Base-by-base conservation (phyloP, 1,140 invertebrate genomes). In the Ruditapes philippinarum region DNA sequence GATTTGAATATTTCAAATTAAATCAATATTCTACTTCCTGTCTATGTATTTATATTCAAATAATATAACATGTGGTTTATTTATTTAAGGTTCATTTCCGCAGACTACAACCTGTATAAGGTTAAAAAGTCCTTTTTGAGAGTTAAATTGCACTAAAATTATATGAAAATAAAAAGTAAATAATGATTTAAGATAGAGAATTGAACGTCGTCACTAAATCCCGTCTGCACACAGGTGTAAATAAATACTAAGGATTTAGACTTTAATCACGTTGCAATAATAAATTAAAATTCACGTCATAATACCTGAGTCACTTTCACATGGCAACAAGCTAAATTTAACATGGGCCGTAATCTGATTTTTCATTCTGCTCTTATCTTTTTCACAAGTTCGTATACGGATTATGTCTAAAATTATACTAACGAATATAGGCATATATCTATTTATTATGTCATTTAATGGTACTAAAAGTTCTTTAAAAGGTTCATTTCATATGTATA, bases 281-380 rank as follows among this genome's bases (percentile, higher is more conserved):
- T 28, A 62, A 25, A 62, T 62, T 28, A 28, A 62, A 70, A 38
- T 70, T 54, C 25, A 38, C 51, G 62, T 84, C 82, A 84, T 73
- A n/a, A 17, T 33, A 73, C 38, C 60, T 84, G 82, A 84, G 60
- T 84, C 82, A 84, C 31, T 84, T 74, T 74, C 82, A 70, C 82
- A 73, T 84, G 82, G 82, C 51, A 12, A 84, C 82, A 49, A 22
- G 40, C 82, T 84, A 84, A 74, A 84, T 84, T 73, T 84, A 84
- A 74, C 74, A 49, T n/a, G 31, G 42, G 74, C 2, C 17, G 28
- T 57, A 57, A 78, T 54, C 19, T 36, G 45, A 49, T n/a, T n/a
- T n/a, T n/a, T n/a, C n/a, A n/a, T n/a, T n/a, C n/a, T n/a, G n/a
- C n/a, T n/a, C n/a, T n/a, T n/a, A n/a, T n/a, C n/a, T n/a, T n/a